These are phyloP conservation scores for Onychomys arenicola DNA, from an alignment of 2,797 vertebrate species.

Conservation along the genomic window DNA sequence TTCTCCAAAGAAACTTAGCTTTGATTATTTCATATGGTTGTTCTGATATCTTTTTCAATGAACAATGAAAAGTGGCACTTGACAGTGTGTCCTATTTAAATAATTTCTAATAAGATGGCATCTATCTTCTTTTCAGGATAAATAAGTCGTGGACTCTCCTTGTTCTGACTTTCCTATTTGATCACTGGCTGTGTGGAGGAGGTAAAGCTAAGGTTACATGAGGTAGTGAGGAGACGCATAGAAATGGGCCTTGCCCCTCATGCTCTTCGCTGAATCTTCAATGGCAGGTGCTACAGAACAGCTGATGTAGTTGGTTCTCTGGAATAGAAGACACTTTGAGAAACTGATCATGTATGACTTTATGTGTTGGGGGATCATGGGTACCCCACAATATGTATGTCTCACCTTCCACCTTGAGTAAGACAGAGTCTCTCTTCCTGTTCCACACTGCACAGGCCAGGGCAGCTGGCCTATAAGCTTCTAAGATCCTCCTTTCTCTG, in stretches of 20 bases:
- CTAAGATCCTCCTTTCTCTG: background rate
- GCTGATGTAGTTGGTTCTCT: background rate
- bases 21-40: slow-evolving; percentile 1
- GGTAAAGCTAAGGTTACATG: background rate
- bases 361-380: background rate
- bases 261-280: background rate
- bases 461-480: background rate
- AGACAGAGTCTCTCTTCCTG: background rate
- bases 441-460: background rate
- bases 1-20: background rate
- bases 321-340: background rate
- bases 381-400: background rate
- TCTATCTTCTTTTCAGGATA: background rate
- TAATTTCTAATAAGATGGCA: background rate
- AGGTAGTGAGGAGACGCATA: accelerated
- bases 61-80: background rate
- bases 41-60: background rate
- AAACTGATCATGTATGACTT: background rate
- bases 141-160: background rate
- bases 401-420: background rate
- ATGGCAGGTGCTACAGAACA: background rate
- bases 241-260: accelerated
- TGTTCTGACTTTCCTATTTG: background rate
- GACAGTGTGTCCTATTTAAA: background rate
- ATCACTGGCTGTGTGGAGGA: background rate